Percentiles rank a stretch among this genome's conserved stretches.
Evolutionary conservation across 2,888 invertebrate species (phyloP).

Genomic region (Chouioia cunea): DNA sequence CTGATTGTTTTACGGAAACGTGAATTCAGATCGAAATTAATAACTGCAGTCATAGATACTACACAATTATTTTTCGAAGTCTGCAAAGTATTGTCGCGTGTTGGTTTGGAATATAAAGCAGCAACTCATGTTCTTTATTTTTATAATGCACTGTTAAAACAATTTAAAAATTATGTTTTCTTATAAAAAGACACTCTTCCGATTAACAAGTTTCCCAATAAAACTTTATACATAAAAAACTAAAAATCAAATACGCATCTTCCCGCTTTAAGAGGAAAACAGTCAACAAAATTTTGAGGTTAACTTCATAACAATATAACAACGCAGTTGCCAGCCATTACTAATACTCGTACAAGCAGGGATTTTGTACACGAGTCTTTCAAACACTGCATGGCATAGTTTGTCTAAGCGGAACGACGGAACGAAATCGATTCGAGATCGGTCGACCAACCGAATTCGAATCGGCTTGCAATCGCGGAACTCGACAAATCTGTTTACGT

Average conservation of each 20-base stretch:
- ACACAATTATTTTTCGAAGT: slow-evolving; percentile 3
- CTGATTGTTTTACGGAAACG: background rate
- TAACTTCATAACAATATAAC: slow-evolving; percentile 23
- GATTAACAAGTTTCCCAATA: slow-evolving; percentile 7
- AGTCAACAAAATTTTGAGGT: slow-evolving; percentile 40
- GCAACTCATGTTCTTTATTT: slow-evolving; percentile 11
- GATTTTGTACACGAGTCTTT: too few relatives aligned
- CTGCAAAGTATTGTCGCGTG: slow-evolving; percentile 18
- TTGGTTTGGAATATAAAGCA: slow-evolving; percentile 15
- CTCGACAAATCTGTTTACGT: too few relatives aligned
- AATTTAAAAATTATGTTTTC: slow-evolving; percentile 1
- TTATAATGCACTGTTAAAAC: slow-evolving; percentile 2
- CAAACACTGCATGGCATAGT: too few relatives aligned
- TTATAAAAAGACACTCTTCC: slow-evolving; percentile 7
- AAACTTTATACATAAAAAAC: slow-evolving; percentile 2
- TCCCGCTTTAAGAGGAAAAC: slow-evolving; percentile 1
- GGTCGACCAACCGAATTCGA: too few relatives aligned
- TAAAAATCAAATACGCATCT: slow-evolving; percentile 5
- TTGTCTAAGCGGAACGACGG: too few relatives aligned
- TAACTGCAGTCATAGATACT: background rate
- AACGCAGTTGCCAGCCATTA: too few relatives aligned
- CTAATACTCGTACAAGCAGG: too few relatives aligned
- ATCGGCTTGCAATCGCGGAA: too few relatives aligned
- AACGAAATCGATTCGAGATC: too few relatives aligned
- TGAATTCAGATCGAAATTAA: slow-evolving; percentile 1